These are phyloP conservation scores for Theonella swinhoei DNA, from an alignment of 37 sponge, comb jelly and placozoan genomes.

Conservation along the genomic window DNA sequence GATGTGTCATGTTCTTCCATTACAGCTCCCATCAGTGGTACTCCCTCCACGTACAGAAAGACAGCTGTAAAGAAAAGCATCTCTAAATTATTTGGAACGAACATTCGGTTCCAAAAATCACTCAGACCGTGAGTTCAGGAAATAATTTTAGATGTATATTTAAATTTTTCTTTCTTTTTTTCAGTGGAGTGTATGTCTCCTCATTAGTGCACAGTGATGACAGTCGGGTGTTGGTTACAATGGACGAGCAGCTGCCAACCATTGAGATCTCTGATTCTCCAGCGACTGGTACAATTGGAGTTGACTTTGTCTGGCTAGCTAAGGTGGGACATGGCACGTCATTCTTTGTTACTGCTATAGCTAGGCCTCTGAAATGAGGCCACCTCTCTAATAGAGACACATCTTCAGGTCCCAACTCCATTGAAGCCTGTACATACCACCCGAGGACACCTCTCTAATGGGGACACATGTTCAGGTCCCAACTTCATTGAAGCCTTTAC, in stretches of 20 bases:
- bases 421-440: no score
- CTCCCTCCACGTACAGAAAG: not conserved
- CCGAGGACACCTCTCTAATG: no score
- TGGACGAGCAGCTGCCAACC: slow-evolving; percentile 75
- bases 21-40: not conserved
- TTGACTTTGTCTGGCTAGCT: slow-evolving; percentile 80
- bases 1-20: no score
- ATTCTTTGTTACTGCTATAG: no score
- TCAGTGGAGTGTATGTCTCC: slow-evolving; percentile 73
- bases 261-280: slow-evolving; percentile 74
- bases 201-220: slow-evolving; percentile 66
- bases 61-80: slow-evolving; percentile 50
- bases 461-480: no score
- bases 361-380: no score
- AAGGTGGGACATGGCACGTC: slow-evolving; percentile 60
- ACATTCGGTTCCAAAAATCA: slow-evolving; percentile 57
- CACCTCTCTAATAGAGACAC: no score
- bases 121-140: slow-evolving; percentile 59
- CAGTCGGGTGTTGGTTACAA: slow-evolving; percentile 54
- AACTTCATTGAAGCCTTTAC: not conserved
- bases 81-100: slow-evolving; percentile 51
- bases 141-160: no score
- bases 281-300: slow-evolving; percentile 44
- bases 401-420: no score
- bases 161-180: not conserved